A percentile compares a stretch with the other conserved stretches of the same genome.
phyloP scores from a whole-genome alignment of 2,888 invertebrate genomes.

The Plagiodera versicolora region DNA sequence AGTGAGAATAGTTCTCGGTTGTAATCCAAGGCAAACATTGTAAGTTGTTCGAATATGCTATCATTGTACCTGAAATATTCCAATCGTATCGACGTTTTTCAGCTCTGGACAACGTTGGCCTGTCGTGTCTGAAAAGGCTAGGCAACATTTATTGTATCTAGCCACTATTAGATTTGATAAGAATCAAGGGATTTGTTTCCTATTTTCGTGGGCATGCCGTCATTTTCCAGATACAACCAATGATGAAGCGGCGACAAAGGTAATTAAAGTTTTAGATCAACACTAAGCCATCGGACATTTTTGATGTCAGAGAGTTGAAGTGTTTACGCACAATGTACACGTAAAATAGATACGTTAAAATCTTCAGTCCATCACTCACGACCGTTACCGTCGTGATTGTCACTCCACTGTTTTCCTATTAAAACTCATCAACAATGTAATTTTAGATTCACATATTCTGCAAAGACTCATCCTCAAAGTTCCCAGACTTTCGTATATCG shows the following conservation, averaged over 20 bases:
- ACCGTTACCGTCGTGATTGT: no score
- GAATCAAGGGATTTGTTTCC: conserved; percentile 40
- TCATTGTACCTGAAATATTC: background rate
- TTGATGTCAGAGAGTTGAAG: no score
- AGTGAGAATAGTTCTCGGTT: conserved; percentile 30
- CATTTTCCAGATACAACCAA: conserved; percentile 38
- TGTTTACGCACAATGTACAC: no score
- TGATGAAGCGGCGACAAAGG: conserved; percentile 41
- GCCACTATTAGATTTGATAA: conserved; percentile 36
- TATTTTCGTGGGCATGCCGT: conserved; percentile 45
- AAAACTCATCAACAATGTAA: no score
- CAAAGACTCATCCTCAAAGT: no score
- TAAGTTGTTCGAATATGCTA: conserved; percentile 21
- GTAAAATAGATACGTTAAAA: no score
- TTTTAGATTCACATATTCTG: no score
- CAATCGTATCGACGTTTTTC: conserved; percentile 3
- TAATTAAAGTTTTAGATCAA: no score
- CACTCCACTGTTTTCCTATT: no score
- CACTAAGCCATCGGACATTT: no score
- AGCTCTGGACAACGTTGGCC: conserved; percentile 37
- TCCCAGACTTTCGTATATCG: no score
- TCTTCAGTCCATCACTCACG: no score
- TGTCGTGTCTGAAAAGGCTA: conserved; percentile 46
- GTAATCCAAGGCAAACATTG: conserved; percentile 31
- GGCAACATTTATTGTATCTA: conserved; percentile 43